Evolutionary conservation across 2,797 vertebrate genomes (phyloP).

Genomic region (Protonibea diacanthus): DNA sequence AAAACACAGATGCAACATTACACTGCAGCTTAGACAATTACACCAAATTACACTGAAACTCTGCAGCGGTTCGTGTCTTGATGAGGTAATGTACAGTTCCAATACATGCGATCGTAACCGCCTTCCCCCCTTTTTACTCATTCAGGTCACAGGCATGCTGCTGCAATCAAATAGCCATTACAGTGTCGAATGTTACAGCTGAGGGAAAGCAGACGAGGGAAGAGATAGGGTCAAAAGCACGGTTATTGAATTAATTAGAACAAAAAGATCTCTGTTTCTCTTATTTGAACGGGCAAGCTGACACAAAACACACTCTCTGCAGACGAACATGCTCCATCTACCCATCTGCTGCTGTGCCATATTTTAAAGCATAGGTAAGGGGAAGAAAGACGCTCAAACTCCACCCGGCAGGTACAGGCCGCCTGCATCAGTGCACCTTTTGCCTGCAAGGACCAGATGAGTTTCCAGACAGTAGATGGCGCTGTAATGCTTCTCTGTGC

Average conservation of each 20-base stretch:
- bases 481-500: conserved; percentile 67
- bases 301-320: background rate
- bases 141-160: conserved; percentile 43
- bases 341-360: background rate
- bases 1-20: conserved; percentile 68
- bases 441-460: conserved; percentile 13
- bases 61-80: conserved; percentile 52
- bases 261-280: background rate
- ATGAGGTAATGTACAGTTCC: conserved; percentile 69
- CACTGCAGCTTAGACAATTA: conserved; percentile 66
- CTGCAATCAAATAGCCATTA: conserved; percentile 72
- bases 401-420: conserved; percentile 46
- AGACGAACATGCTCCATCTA: background rate
- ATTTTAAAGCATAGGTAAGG: background rate
- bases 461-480: conserved; percentile 72
- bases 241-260: background rate
- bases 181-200: conserved; percentile 29
- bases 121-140: conserved; percentile 6
- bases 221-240: conserved; percentile 14
- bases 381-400: background rate
- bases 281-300: background rate
- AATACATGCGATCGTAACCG: conserved; percentile 38
- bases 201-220: conserved; percentile 59
- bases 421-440: conserved; percentile 20
- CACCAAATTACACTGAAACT: conserved; percentile 63